Conservation (phyloP, 2,113 vertebrate species). For the Phrynosoma blainvillii region DNA sequence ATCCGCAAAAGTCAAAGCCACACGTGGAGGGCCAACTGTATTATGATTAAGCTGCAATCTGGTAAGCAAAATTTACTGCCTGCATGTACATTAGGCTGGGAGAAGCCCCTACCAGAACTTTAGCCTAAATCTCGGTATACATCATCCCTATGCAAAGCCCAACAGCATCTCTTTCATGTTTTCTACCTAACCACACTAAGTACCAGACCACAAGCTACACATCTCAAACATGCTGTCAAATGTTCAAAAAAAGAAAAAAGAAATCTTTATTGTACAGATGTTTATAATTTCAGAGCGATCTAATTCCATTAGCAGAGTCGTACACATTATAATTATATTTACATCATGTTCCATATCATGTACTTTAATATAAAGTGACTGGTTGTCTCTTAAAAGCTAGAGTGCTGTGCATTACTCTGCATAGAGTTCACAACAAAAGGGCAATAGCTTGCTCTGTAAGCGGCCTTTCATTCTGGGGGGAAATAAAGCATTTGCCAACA, state of each 20-base stretch:
- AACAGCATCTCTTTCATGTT: not conserved
- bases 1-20: no score
- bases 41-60: no score
- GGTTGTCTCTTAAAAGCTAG: not conserved
- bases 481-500: no score
- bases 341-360: not conserved
- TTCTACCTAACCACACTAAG: not conserved
- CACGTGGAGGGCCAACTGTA: no score
- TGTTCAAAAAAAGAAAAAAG: not conserved
- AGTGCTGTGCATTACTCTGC: not conserved
- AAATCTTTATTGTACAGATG: conserved; percentile 14
- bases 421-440: not conserved
- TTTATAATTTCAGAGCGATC: not conserved
- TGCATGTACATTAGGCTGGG: not conserved
- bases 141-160: not conserved
- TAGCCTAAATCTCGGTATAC: not conserved
- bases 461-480: not conserved
- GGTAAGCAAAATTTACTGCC: no score
- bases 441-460: not conserved
- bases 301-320: not conserved
- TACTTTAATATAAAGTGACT: conserved; percentile 27
- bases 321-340: not conserved
- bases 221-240: not conserved
- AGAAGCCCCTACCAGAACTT: not conserved
- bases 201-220: not conserved